These are phyloP conservation scores for Mizuhopecten yessoensis DNA, from an alignment of 1,140 invertebrate genomes.

Conservation along the genomic window DNA sequence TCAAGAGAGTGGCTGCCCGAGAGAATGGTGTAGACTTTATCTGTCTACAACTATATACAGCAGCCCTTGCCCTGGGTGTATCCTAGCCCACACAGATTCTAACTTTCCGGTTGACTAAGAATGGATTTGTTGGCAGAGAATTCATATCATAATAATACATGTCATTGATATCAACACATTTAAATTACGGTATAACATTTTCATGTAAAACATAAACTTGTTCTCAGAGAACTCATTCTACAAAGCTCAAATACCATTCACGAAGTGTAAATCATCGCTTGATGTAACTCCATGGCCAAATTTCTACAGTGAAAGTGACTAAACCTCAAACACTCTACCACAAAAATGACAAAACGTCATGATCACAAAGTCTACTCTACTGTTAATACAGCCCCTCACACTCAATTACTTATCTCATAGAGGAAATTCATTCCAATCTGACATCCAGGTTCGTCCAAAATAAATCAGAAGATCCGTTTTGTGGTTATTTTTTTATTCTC, in stretches of 20 bases:
- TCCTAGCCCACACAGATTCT: too few relatives aligned
- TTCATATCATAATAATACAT: background rate
- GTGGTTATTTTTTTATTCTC: too few relatives aligned
- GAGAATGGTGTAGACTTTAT: too few relatives aligned
- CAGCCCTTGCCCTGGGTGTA: too few relatives aligned
- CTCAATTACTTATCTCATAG: background rate
- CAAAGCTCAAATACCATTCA: constrained; percentile 6
- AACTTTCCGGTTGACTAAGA: too few relatives aligned
- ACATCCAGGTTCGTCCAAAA: background rate
- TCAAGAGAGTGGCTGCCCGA: too few relatives aligned
- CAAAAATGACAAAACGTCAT: background rate
- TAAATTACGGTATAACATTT: background rate
- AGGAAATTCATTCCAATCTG: background rate
- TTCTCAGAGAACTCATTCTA: background rate
- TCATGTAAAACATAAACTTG: background rate
- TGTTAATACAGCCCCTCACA: background rate
- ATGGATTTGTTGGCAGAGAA: too few relatives aligned
- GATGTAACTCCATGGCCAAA: background rate
- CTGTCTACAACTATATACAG: too few relatives aligned
- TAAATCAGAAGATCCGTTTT: background rate
- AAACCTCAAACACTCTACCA: background rate
- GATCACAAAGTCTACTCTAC: background rate
- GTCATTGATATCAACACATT: background rate
- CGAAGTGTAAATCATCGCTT: background rate
- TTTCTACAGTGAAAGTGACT: background rate